Base-by-base conservation (phyloP, 2,888 invertebrate species). In the Notodonta dromedarius region DNA sequence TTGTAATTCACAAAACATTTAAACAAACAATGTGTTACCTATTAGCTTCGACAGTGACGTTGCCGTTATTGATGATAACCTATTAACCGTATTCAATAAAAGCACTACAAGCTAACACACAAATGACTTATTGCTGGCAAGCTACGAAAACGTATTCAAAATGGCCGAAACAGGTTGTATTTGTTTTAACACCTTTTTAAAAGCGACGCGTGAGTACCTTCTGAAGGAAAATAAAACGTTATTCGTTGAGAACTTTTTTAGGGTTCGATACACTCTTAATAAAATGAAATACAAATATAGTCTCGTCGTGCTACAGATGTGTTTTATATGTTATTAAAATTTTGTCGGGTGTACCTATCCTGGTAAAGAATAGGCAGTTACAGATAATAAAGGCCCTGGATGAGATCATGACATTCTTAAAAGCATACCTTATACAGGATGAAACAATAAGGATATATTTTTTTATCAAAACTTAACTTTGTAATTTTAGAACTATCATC, bases 161-260 rank as follows among this genome's bases (percentile, higher is more conserved):
- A 63, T 64, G 65, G 70, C 61, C 60, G 66, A 66, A 70, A 70
- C 70, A 56, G 68, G 70, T 62, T 65, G 59, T 68, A 61, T 70
- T 63, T 59, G 59, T 56, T 65, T 69, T 52, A 61, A 13, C 56
- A 65, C 63, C 35, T 65, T 8, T 60, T 57, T 40, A 44, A 63
- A 32, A n/a, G n/a, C 46, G 50, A 39, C n/a, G 40, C 11, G 9
- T 35, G 24, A 13, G n/a, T 5, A 35, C 24, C 12, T 32, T 13
- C 32, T 32, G 11, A 14, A 50, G 11, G 4, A 50, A 50, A 14
- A 9, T 50, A 50, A 50, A 50, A 50, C 6, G 9, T 50, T 44
- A 14, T 50, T 50, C 14, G 46, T 13, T 11, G 24, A 50, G 50
- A 14, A 50, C 50, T 16, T 50, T 50, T 50, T 50, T 50, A 16